Percentiles rank a stretch among this genome's conserved stretches.
phyloP scores from a whole-genome alignment of 2,797 vertebrate genomes.

The Triplophysa bombifrons region DNA sequence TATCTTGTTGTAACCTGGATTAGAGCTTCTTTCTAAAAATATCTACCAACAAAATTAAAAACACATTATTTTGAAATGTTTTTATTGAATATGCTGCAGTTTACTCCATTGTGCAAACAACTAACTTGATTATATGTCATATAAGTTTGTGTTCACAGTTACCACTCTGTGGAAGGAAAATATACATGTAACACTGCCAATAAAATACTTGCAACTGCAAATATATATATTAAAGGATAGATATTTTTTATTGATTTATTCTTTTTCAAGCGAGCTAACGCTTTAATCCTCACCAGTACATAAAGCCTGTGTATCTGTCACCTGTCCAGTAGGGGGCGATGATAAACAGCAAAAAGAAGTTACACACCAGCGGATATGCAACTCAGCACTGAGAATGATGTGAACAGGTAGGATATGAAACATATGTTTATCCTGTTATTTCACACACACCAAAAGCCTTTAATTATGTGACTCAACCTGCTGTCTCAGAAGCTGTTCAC shows the following conservation, averaged over 20 bases:
- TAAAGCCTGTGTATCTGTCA: background rate
- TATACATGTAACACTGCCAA: too few species aligned
- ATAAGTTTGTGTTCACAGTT: background rate
- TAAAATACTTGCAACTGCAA: too few species aligned
- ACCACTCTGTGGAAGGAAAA: background rate
- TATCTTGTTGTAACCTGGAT: background rate
- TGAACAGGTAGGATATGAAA: slow-evolving; percentile 1
- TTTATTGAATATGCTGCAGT: background rate
- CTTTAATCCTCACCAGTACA: background rate
- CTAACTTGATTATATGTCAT: background rate
- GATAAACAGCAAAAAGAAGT: slow-evolving; percentile 1
- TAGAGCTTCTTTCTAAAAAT: too few species aligned
- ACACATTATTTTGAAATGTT: background rate
- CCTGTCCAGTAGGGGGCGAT: slow-evolving; percentile 36
- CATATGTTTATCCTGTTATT: background rate
- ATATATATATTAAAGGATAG: too few species aligned
- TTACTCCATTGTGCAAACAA: too few species aligned
- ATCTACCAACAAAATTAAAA: too few species aligned
- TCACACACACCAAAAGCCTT: background rate
- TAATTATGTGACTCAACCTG: background rate
- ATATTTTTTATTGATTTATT: too few species aligned
- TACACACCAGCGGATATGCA: too few species aligned
- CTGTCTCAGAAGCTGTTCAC: background rate
- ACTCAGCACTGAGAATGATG: background rate
- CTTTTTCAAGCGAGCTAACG: too few species aligned